Evolutionary conservation across 2,113 vertebrate genomes (phyloP).

Genomic region (Pseudopipra pipra): DNA sequence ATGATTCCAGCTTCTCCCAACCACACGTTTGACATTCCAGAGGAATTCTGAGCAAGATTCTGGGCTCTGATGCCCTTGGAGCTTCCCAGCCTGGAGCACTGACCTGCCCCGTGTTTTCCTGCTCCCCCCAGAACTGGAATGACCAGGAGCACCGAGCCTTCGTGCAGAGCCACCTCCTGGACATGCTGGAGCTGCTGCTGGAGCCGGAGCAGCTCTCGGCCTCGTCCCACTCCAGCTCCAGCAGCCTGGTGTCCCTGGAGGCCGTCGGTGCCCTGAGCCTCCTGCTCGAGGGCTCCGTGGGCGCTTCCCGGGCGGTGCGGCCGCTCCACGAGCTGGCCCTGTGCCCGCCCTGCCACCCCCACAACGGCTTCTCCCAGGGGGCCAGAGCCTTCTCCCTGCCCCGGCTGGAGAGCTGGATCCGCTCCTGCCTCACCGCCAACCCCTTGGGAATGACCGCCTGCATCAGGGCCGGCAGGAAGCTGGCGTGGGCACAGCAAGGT

Average conservation of each 20-base stretch:
- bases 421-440: slow-evolving; percentile 77
- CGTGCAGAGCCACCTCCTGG: slow-evolving; percentile 82
- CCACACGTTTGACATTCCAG: no score
- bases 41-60: background rate
- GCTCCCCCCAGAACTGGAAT: slow-evolving; percentile 86
- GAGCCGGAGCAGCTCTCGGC: slow-evolving; percentile 85
- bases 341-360: slow-evolving; percentile 76
- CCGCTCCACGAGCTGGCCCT: slow-evolving; percentile 84
- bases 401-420: slow-evolving; percentile 85
- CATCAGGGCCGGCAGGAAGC: slow-evolving; percentile 87
- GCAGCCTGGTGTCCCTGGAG: slow-evolving; percentile 80
- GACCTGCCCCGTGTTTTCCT: slow-evolving; percentile 2
- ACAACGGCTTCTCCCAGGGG: slow-evolving; percentile 79
- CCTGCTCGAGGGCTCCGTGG: slow-evolving; percentile 85
- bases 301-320: slow-evolving; percentile 64
- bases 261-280: slow-evolving; percentile 83
- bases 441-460: slow-evolving; percentile 88
- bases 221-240: slow-evolving; percentile 76
- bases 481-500: slow-evolving; percentile 95
- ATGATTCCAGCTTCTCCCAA: no score
- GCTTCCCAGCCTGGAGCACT: background rate
- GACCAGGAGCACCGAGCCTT: slow-evolving; percentile 89
- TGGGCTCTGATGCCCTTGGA: background rate
- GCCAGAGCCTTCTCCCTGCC: slow-evolving; percentile 80
- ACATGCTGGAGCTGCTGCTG: slow-evolving; percentile 88